Percentiles rank a stretch among this genome's conserved stretches.
phyloP scores from a whole-genome alignment of 2,797 vertebrate species.

The Sandelia bainsii region DNA sequence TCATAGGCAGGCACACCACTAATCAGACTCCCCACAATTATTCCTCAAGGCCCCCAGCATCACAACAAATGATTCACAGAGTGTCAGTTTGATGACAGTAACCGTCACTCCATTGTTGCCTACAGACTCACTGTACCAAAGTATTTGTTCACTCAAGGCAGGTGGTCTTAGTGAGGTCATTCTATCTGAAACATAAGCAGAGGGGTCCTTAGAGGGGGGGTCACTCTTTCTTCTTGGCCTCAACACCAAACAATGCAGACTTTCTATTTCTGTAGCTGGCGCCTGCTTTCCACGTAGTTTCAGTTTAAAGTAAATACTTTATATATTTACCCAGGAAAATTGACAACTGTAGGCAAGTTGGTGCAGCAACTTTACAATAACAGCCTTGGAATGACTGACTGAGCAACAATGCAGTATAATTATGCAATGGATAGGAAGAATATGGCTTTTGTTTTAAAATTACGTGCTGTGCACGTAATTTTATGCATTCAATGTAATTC shows the following conservation, averaged over 20 bases:
- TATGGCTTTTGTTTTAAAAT: not conserved
- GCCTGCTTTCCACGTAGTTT: constrained; percentile 14
- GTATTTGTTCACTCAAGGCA: constrained; percentile 70
- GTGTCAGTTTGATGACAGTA: constrained; percentile 66
- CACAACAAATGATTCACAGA: constrained; percentile 36
- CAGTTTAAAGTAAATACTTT: constrained; percentile 4
- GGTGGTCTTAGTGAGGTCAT: constrained; percentile 79
- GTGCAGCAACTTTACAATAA: not conserved
- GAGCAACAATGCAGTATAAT: not conserved
- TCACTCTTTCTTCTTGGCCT: constrained; percentile 42
- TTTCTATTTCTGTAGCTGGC: constrained; percentile 50
- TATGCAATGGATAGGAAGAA: not conserved
- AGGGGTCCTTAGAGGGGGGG: constrained; percentile 49
- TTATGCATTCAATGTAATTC: too few relatives aligned
- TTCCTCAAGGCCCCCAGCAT: constrained; percentile 54
- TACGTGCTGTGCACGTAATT: not conserved
- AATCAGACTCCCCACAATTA: constrained; percentile 69
- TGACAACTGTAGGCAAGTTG: not conserved
- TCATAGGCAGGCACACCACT: constrained; percentile 53
- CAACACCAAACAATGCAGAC: constrained; percentile 47
- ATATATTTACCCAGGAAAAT: constrained; percentile 6
- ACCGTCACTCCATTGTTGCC: constrained; percentile 74
- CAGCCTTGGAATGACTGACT: not conserved
- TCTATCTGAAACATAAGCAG: constrained; percentile 65
- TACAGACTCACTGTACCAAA: constrained; percentile 64